These are phyloP conservation scores for Hipposideros larvatus DNA, from an alignment of 2,797 vertebrate genomes.

Conservation along the genomic window DNA sequence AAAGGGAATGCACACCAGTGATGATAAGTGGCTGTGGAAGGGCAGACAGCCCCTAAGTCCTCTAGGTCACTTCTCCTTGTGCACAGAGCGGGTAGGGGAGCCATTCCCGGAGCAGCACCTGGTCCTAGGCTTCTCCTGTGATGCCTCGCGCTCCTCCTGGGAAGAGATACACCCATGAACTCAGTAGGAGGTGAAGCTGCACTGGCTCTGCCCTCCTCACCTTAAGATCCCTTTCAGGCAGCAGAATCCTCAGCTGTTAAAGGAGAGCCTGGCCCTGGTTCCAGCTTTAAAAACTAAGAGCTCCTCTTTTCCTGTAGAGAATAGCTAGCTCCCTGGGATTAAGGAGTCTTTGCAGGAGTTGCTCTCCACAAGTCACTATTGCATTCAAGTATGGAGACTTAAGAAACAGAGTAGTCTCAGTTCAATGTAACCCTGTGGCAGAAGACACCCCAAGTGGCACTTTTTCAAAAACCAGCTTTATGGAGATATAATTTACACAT, in stretches of 20 bases:
- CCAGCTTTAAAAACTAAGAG: background rate
- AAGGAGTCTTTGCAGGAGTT: background rate
- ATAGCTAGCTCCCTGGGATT: background rate
- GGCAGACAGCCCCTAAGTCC: background rate
- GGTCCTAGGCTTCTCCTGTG: background rate
- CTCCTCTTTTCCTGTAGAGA: background rate
- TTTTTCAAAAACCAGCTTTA: background rate
- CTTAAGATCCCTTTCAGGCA: background rate
- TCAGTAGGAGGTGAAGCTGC: background rate
- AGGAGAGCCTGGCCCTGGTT: background rate
- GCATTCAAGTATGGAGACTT: background rate
- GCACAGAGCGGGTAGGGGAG: background rate
- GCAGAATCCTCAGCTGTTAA: background rate
- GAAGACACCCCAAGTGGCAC: background rate
- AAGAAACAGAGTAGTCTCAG: background rate
- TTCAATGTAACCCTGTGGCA: background rate
- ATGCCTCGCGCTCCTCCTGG: background rate
- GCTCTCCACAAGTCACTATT: background rate
- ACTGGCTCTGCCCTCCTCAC: background rate
- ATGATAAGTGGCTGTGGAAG: background rate
- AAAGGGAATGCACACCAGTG: too few species aligned
- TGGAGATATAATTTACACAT: background rate
- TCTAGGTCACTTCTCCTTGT: background rate
- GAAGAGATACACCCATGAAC: background rate
- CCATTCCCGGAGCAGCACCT: background rate